Evolutionary conservation across 2,888 invertebrate species (phyloP), one percentile per base, ranked within the genome.

Genomic region (Dicyrtoma fusca): DNA sequence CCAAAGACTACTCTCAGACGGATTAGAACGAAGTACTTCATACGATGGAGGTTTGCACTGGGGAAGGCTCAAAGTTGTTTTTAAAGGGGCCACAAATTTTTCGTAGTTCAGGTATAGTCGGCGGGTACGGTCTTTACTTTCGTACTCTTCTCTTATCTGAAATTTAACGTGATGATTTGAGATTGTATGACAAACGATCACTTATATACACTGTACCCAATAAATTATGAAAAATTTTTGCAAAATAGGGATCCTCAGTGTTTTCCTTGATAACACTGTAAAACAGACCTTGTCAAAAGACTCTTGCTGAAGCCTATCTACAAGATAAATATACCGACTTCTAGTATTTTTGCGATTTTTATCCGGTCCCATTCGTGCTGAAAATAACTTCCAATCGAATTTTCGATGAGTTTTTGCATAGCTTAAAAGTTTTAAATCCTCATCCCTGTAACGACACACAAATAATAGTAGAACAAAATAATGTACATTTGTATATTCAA

Each of bases 311-410:
- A 70, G 21, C 17, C 42, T 26, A 8, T 44, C 44, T 19, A 23
- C 1, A 10, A 70, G 51, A 8, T 3, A 13, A 10, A 42, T 13
- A 44, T 70, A 70, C 0, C 70, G 26, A 19, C 53, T 25, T 42
- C 70, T 62, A 8, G 62, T 25, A 70, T 64, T 64, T 23, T 71
- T 71, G 1, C 71, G 44, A 34, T 55, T 26, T 44, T 71, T 71
- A 21, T 55, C 55, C 13, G 64, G 23, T n/a, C 44, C 64, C 17
- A 71, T 21, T 17, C 4, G 6, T 0, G 57, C 14, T 11, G 45
- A 55, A n/a, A 71, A 57, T 5, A 25, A 6, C 17, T 45, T 57
- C 55, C 53, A 71, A 23, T 71, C 71, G 17, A 63, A 63, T 47
- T 71, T 65, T 17, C 45, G 6, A 11, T 42, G 19, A 0, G 19